Conservation (phyloP, 1,140 invertebrate species). For the Lordiphosa stackelbergi region DNA sequence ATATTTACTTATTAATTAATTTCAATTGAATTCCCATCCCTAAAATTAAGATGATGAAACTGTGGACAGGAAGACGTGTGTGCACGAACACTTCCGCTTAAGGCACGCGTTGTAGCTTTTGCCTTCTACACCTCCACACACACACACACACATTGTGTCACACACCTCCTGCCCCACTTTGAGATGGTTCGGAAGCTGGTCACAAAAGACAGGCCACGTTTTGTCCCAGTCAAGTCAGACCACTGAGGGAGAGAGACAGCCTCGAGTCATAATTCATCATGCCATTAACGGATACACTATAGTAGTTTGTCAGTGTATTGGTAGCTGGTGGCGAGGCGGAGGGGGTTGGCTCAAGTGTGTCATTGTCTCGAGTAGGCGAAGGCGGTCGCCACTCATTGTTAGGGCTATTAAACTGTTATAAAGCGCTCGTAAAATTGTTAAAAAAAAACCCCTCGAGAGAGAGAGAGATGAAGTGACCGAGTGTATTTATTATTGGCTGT, state of each 20-base stretch:
- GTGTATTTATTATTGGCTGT: conserved; percentile 60
- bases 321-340: background rate
- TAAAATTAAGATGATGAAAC: conserved; percentile 2
- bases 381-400: conserved; percentile 52
- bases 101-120: conserved; percentile 47
- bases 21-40: conserved; percentile 11
- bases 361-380: conserved; percentile 19
- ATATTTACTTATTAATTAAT: conserved; percentile 4
- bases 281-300: conserved; percentile 58
- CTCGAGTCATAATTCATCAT: conserved; percentile 64
- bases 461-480: conserved; percentile 5
- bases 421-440: conserved; percentile 69
- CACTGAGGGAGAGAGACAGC: background rate
- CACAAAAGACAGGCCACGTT: conserved; percentile 39
- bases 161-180: conserved; percentile 5
- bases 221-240: conserved; percentile 28
- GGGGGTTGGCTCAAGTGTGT: conserved; percentile 37
- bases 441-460: conserved; percentile 24
- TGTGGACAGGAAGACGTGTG: conserved; percentile 33
- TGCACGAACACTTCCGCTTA: conserved; percentile 61
- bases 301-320: conserved; percentile 39
- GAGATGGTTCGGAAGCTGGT: conserved; percentile 31
- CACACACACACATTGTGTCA: background rate
- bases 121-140: background rate
- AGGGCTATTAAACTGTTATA: conserved; percentile 70